These are phyloP conservation scores for Chrysaora quinquecirrha DNA, from an alignment of 30 jellyfish, hydroid and myxozoan genomes.

Conservation along the genomic window DNA sequence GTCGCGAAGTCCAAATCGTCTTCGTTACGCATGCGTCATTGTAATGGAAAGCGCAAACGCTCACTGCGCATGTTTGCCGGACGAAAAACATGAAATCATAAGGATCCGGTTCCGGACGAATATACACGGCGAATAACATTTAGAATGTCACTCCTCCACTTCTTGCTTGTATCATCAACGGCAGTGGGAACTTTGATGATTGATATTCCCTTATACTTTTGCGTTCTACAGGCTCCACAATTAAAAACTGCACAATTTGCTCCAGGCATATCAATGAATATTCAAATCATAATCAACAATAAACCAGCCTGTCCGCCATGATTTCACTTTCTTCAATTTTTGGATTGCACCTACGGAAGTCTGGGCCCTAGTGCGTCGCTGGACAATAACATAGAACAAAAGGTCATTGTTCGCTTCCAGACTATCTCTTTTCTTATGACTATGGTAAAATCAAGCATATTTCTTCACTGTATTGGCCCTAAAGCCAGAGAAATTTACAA, in stretches of 20 bases:
- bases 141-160: slow-evolving; percentile 66
- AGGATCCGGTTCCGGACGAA: too few relatives aligned
- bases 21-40: too few relatives aligned
- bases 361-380: slow-evolving; percentile 11
- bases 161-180: slow-evolving; percentile 45
- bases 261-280: slow-evolving; percentile 69
- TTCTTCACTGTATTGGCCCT: slow-evolving; percentile 20
- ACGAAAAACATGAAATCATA: too few relatives aligned
- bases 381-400: slow-evolving; percentile 17
- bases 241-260: slow-evolving; percentile 75
- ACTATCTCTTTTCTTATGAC: slow-evolving; percentile 1
- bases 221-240: slow-evolving; percentile 71
- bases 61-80: too few relatives aligned
- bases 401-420: slow-evolving; percentile 35
- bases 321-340: slow-evolving; percentile 11
- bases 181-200: slow-evolving; percentile 75
- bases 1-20: too few relatives aligned
- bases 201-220: slow-evolving; percentile 36
- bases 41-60: too few relatives aligned
- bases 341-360: slow-evolving; percentile 9
- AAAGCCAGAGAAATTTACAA: slow-evolving; percentile 30
- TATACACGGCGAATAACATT: slow-evolving; percentile 39
- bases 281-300: too few relatives aligned
- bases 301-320: background rate
- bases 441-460: background rate